Base-by-base conservation (phyloP, 2,113 vertebrate genomes). In the Rhinopomastus cyanomelas region DNA sequence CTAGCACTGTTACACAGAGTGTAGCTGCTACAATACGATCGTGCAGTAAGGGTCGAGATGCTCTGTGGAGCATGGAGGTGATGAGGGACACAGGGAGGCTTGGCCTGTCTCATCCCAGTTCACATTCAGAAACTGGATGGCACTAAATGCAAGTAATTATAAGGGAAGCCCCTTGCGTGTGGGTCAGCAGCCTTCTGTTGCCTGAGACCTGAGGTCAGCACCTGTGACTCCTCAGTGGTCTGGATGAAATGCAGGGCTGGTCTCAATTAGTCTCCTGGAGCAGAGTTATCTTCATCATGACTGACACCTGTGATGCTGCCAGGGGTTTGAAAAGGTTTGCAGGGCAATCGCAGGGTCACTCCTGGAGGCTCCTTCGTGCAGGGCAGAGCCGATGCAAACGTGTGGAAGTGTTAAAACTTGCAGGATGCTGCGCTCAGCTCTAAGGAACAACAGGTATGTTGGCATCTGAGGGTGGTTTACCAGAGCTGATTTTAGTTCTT, bases 381-480 rank as follows among this genome's bases (percentile, higher is more conserved):
- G 44, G 4, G 7, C 67, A 21, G 30, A 61, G 48, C 42, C 59
- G 14, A 57, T 34, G 5, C 2, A 30, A 32, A 72, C 46, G 6
- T 4, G 8, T 5, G 30, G 25, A 16, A 37, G 13, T 5, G 6
- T 3, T 2, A 11, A 7, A 8, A 10, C 7, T 20, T 71, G 5
- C 1, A 1, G 8, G n/a, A 0, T 3, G 12, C 51, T 53, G 22
- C 1, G 7, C 9, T 64, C 22, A 6, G 21, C 6, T 21, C 4
- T 4, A 11, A 42, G 42, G 14, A 37, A 4, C 3, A 39, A 6
- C 6, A 27, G 79, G 25, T 73, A 5, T 27, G 44, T 16, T 16
- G 18, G 5, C 5, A 2, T n/a, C 46, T 69, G 21, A 19, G 25
- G 5, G 7, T 1, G 22, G 2, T 53, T 62, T 23, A 11, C 18